Evolutionary conservation across 2,888 invertebrate genomes (phyloP).

Genomic region (Harpalus rufipes): DNA sequence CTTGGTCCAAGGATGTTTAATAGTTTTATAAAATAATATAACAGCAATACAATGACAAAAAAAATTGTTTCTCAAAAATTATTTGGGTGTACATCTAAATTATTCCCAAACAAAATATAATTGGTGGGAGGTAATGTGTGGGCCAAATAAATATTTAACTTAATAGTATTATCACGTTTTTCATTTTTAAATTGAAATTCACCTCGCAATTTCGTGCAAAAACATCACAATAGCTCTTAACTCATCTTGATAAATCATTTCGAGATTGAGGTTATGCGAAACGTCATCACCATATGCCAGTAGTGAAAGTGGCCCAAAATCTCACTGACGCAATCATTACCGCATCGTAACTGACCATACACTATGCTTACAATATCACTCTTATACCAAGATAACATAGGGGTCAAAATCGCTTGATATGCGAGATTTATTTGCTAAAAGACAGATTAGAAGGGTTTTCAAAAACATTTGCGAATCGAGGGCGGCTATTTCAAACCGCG

Average conservation of each 20-base stretch:
- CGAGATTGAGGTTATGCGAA: background rate
- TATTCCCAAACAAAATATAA: too few species aligned
- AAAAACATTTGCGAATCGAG: background rate
- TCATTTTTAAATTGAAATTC: background rate
- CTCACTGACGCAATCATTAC: background rate
- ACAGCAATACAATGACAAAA: too few species aligned
- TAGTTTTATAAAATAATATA: too few species aligned
- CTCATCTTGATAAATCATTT: background rate
- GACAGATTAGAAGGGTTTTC: conserved; percentile 2
- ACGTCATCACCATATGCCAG: background rate
- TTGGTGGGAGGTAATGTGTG: too few species aligned
- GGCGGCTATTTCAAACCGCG: background rate
- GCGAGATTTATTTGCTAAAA: too few species aligned
- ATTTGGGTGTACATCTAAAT: too few species aligned
- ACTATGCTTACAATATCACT: background rate
- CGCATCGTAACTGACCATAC: background rate
- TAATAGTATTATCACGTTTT: too few species aligned
- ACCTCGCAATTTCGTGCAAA: background rate
- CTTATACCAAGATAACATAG: background rate
- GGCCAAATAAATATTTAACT: too few species aligned
- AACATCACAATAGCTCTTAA: background rate
- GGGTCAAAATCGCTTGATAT: too few species aligned
- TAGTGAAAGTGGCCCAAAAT: conserved; percentile 1
- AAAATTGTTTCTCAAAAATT: too few species aligned
- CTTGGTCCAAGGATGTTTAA: too few species aligned